Conservation (phyloP, 2,888 invertebrate genomes). For the Cylindroiulus punctatus region DNA sequence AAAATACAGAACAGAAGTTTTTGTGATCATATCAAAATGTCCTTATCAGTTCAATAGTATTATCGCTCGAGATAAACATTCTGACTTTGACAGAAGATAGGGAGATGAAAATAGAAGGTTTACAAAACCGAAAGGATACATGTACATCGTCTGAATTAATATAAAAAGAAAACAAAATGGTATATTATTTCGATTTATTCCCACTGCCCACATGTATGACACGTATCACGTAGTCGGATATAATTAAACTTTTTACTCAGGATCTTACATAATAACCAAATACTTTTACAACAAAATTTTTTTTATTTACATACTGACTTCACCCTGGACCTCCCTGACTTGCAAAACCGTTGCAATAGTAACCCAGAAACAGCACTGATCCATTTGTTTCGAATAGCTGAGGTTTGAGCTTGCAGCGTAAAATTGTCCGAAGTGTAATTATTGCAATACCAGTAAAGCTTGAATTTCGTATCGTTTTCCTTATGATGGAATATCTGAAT, state of each 20-base stretch:
- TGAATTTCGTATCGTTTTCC: constrained; percentile 5
- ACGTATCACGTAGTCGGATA: too few species aligned
- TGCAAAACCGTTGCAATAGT: neutral
- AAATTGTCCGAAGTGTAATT: neutral
- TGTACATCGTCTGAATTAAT: too few species aligned
- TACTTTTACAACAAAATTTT: neutral
- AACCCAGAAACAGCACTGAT: neutral
- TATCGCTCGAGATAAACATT: neutral
- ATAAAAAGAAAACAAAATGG: too few species aligned
- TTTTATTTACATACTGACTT: neutral
- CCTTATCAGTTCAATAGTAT: neutral
- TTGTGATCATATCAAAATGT: neutral
- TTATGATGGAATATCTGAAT: neutral
- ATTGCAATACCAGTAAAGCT: constrained; percentile 4
- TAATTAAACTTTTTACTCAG: too few species aligned
- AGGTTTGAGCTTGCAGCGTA: neutral
- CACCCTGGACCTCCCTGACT: neutral
- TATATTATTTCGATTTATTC: too few species aligned
- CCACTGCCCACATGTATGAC: too few species aligned
- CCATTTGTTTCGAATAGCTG: neutral
- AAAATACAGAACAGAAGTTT: too few species aligned
- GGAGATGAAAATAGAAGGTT: too few species aligned
- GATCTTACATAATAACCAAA: too few species aligned
- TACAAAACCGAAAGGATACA: too few species aligned
- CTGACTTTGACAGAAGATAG: neutral